These are phyloP conservation scores for Xestia sexstrigata DNA, from an alignment of 2,888 invertebrate genomes.

Conservation along the genomic window DNA sequence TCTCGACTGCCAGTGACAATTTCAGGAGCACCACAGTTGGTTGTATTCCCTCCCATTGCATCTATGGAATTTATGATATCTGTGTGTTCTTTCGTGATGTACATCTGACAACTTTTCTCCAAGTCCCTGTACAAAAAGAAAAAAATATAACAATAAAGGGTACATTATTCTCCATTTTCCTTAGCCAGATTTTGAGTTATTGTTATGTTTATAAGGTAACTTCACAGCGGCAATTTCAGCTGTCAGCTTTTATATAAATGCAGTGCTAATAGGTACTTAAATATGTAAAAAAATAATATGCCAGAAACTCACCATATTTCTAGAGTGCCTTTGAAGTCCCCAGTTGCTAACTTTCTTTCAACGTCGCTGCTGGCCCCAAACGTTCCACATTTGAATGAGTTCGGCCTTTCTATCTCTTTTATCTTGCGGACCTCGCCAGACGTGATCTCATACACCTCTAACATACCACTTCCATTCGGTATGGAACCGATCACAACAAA, in stretches of 20 bases:
- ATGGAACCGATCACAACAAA: slow-evolving; percentile 97
- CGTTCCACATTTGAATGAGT: slow-evolving; percentile 97
- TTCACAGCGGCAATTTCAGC: background rate
- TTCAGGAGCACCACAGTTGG: slow-evolving; percentile 98
- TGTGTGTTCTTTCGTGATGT: slow-evolving; percentile 94
- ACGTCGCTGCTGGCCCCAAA: slow-evolving; percentile 97
- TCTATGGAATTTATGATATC: slow-evolving; percentile 98
- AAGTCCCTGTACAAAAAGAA: slow-evolving; percentile 92
- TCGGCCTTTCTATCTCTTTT: slow-evolving; percentile 94
- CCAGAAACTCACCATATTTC: slow-evolving; percentile 93
- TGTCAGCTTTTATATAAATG: background rate
- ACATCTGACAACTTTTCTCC: slow-evolving; percentile 94
- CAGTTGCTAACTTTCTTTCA: slow-evolving; percentile 96
- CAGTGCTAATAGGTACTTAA: background rate
- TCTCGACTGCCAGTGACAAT: slow-evolving; percentile 98
- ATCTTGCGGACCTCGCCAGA: slow-evolving; percentile 93
- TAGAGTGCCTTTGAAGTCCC: slow-evolving; percentile 96
- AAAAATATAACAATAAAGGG: background rate
- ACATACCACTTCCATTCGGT: slow-evolving; percentile 95
- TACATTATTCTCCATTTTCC: background rate
- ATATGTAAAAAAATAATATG: background rate
- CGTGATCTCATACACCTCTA: slow-evolving; percentile 95
- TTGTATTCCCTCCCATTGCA: slow-evolving; percentile 95
- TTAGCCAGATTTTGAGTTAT: background rate
- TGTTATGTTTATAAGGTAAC: background rate